Conservation (phyloP, 1,140 invertebrate species). For the Thaumetopoea pityocampa region DNA sequence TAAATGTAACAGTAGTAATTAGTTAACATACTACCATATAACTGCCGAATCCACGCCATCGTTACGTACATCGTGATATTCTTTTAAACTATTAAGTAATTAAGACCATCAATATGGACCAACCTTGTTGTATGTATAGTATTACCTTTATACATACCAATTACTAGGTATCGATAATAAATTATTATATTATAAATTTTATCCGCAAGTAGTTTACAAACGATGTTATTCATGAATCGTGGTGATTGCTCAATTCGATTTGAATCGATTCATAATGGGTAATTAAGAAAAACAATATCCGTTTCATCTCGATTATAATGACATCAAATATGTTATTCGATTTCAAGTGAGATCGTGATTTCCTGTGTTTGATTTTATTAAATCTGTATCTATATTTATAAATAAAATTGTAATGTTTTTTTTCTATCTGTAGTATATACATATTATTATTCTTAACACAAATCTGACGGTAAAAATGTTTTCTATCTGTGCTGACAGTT, state of each 20-base stretch:
- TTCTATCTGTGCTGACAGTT: too few species aligned
- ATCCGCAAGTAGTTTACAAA: too few species aligned
- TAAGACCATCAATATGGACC: conserved; percentile 31
- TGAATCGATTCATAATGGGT: background rate
- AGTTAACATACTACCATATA: conserved; percentile 18
- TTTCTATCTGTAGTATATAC: too few species aligned
- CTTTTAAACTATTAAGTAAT: conserved; percentile 29
- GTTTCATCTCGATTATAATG: background rate
- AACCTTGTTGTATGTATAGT: conserved; percentile 40
- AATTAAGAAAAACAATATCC: conserved; percentile 5
- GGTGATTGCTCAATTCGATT: too few species aligned
- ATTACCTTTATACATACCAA: conserved; percentile 25
- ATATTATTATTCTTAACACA: too few species aligned
- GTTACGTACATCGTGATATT: conserved; percentile 46
- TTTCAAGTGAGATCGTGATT: conserved; percentile 8
- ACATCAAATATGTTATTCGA: conserved; percentile 3
- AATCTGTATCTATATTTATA: conserved; percentile 10
- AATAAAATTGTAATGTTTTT: conserved; percentile 4
- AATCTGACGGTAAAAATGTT: too few species aligned
- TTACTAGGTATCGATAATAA: conserved; percentile 5
- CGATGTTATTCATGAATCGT: too few species aligned
- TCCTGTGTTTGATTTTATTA: conserved; percentile 12
- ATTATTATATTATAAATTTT: conserved; percentile 3
- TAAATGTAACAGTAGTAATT: conserved; percentile 25
- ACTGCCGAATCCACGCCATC: conserved; percentile 31